Base-by-base conservation (phyloP, 2,113 vertebrate species). In the Colossoma macropomum region DNA sequence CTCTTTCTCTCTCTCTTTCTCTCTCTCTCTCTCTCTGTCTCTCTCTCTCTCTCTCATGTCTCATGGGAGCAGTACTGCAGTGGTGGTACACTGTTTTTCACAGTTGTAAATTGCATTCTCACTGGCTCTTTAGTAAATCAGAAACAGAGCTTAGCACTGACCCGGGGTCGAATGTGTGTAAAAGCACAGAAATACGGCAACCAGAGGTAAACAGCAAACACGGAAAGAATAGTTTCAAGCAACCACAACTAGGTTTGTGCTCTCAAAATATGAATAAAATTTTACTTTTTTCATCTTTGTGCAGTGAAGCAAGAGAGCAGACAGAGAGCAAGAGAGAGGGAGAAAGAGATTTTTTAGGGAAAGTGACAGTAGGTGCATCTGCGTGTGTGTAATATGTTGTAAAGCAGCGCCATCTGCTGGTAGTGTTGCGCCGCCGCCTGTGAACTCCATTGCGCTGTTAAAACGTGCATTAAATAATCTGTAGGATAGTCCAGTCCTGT, bases 111-210 rank as follows among this genome's bases (percentile, higher is more conserved):
- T 28, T 75, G 70, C 59, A 62, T 80, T 71, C 65, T 80, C 56
- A 62, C 38, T 38, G 72, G 28, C 38, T 71, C 38, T 80, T 32
- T 60, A 79, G 32, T 78, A 80, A 80, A 85, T 71, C 65, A 63
- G 63, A 76, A 80, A 76, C 83, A 80, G 83, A 76, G 72, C 72
- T 62, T 34, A 76, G 23, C 56, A 59, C 45, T 80, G 83, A 77
- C 65, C 78, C 60, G 38, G 15, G 28, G 72, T 27, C n/a, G 28
- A 60, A 34, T 48, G 59, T 63, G 75, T 41, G 75, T 45, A 25
- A 16, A 50, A 41, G 17, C 27, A 48, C 0, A 28, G 6, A 66
- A 3, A 13, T 8, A 9, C 1, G 10, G 41, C 4, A 45, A 38
- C 34, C 34, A 38, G 34, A 38, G 7, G n/a, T n/a, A n/a, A 7